These are phyloP conservation scores for Dasypogon diadema DNA, from an alignment of 2,888 invertebrate species.

Conservation along the genomic window DNA sequence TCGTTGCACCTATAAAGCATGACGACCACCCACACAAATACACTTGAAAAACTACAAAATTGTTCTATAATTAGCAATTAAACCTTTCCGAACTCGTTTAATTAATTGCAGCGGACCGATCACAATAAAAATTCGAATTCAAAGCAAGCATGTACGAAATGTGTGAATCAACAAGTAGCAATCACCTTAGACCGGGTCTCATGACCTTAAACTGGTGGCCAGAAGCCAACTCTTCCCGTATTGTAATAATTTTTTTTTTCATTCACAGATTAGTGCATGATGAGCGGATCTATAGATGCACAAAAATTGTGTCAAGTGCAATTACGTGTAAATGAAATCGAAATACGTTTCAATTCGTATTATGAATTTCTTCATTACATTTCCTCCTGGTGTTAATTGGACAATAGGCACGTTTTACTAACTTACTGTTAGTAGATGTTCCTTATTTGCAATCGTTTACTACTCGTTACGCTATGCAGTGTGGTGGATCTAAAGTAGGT, in stretches of 20 bases:
- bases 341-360: slow-evolving; percentile 10
- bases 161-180: background rate
- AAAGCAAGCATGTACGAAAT: background rate
- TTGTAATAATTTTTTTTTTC: slow-evolving; percentile 25
- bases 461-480: background rate
- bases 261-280: slow-evolving; percentile 9
- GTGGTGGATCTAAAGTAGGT: background rate
- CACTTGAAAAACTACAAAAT: background rate
- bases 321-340: slow-evolving; percentile 30
- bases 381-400: background rate
- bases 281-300: background rate
- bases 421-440: background rate
- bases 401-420: background rate
- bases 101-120: background rate
- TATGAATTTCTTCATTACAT: background rate
- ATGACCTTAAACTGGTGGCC: background rate
- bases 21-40: too few relatives aligned
- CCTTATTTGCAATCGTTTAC: background rate
- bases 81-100: background rate
- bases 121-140: background rate
- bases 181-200: background rate
- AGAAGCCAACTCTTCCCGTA: slow-evolving; percentile 16
- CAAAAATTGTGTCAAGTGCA: slow-evolving; percentile 41
- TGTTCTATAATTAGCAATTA: background rate
- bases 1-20: too few relatives aligned